A percentile compares a stretch with the other conserved stretches of the same genome.
Conservation (phyloP, 2,888 invertebrate species). For the Volucella zonaria region DNA sequence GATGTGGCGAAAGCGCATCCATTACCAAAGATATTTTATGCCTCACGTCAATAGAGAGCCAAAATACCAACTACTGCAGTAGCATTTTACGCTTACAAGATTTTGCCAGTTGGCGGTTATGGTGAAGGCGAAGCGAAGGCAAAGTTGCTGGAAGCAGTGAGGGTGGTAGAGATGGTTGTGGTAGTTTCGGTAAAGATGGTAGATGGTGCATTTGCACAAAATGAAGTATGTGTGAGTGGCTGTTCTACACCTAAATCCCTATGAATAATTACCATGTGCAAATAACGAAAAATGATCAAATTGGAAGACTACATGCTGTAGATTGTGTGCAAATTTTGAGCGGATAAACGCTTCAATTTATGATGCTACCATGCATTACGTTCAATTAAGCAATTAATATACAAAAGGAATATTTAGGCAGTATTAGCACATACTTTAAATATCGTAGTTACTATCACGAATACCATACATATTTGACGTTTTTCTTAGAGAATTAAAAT, state of each 20-base stretch:
- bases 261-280: conserved; percentile 67
- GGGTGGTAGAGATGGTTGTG: neutral
- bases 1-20: conserved; percentile 52
- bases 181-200: neutral
- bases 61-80: conserved; percentile 51
- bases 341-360: conserved; percentile 56
- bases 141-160: neutral
- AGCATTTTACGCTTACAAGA: conserved; percentile 38
- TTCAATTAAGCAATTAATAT: conserved; percentile 60
- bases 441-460: conserved; percentile 3
- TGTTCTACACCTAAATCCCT: conserved; percentile 49
- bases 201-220: neutral
- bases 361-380: conserved; percentile 56
- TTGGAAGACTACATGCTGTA: conserved; percentile 44
- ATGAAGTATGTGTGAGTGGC: conserved; percentile 31
- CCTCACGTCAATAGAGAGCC: conserved; percentile 51
- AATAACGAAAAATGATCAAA: conserved; percentile 62
- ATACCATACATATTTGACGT: conserved; percentile 21
- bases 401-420: conserved; percentile 40
- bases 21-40: conserved; percentile 52
- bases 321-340: conserved; percentile 52
- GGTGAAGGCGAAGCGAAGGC: neutral
- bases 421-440: conserved; percentile 39
- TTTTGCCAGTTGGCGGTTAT: conserved; percentile 15
- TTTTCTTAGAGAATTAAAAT: neutral